These are phyloP conservation scores for Thunnus maccoyii DNA, from an alignment of 2,113 vertebrate genomes.

Conservation along the genomic window DNA sequence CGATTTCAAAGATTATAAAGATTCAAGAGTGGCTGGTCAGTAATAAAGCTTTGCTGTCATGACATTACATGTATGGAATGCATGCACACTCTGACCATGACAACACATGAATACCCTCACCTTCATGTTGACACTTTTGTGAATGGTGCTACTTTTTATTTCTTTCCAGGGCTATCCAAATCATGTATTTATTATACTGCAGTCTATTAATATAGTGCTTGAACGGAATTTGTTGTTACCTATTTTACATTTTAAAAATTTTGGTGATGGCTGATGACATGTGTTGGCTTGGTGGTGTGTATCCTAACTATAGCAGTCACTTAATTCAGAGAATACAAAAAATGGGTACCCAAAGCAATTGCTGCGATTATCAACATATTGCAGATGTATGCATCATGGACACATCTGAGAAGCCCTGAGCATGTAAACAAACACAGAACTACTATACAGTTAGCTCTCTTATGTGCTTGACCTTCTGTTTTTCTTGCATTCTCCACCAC, in stretches of 20 bases:
- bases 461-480: constrained; percentile 8
- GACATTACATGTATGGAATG: constrained; percentile 8
- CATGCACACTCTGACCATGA: neutral
- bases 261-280: neutral
- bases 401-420: neutral
- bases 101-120: too few relatives aligned
- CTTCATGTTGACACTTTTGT: neutral
- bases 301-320: neutral
- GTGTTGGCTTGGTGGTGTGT: neutral
- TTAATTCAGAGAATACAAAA: neutral
- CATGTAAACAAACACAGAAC: neutral
- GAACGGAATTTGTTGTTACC: neutral
- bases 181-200: neutral
- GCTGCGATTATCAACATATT: neutral
- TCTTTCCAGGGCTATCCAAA: neutral
- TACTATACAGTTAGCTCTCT: neutral
- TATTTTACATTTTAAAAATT: neutral
- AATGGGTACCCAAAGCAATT: neutral
- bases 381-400: neutral
- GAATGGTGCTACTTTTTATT: neutral
- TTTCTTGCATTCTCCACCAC: neutral
- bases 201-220: neutral
- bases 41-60: neutral
- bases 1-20: constrained; percentile 27
- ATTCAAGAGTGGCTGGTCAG: neutral